These are phyloP conservation scores for Rotaria socialis DNA, from an alignment of 2,888 invertebrate genomes.

Conservation along the genomic window DNA sequence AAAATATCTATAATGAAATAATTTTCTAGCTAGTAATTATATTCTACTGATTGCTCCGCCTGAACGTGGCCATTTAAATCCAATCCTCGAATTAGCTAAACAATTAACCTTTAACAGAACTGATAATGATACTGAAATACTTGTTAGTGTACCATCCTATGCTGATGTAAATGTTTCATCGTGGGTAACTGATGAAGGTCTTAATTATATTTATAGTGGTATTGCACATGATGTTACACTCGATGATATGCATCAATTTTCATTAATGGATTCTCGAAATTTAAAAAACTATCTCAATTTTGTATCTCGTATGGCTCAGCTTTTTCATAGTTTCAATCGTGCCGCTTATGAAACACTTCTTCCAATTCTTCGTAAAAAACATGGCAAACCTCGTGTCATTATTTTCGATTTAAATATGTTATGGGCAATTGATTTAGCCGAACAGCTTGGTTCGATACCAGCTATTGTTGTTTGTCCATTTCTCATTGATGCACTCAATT, in stretches of 20 bases:
- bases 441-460: conserved; percentile 4
- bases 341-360: neutral
- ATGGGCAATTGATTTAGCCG: conserved; percentile 27
- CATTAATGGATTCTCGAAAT: neutral
- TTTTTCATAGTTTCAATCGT: neutral
- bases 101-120: conserved; percentile 22
- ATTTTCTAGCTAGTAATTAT: neutral
- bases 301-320: neutral
- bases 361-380: neutral
- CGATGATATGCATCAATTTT: conserved; percentile 2
- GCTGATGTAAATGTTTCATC: conserved; percentile 20
- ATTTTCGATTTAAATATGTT: conserved; percentile 14
- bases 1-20: too few relatives aligned
- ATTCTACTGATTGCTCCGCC: neutral
- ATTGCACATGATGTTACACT: neutral
- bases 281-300: neutral
- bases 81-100: conserved; percentile 21
- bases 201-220: conserved; percentile 6
- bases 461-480: conserved; percentile 34
- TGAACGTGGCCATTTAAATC: conserved; percentile 30
- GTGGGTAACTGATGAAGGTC: conserved; percentile 23
- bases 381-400: neutral
- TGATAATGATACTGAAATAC: neutral
- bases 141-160: conserved; percentile 12
- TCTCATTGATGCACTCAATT: conserved; percentile 13